A percentile compares a stretch with the other conserved stretches of the same genome.
These are phyloP conservation scores for Apogon hyalosoma DNA, from an alignment of 2,797 vertebrate species.

Conservation along the genomic window DNA sequence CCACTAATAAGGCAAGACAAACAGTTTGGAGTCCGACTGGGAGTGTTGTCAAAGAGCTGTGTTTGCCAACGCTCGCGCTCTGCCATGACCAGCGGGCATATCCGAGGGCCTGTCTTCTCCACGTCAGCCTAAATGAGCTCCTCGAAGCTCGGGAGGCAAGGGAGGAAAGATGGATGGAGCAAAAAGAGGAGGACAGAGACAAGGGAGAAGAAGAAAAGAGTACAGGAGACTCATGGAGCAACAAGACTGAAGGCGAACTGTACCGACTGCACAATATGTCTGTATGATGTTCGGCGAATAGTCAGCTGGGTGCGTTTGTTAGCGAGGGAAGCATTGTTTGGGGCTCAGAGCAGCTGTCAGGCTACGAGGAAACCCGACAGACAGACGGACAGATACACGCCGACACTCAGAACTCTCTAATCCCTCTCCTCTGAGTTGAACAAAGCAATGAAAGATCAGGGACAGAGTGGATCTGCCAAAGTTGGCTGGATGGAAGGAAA, in stretches of 20 bases:
- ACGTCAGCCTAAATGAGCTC: conserved; percentile 72
- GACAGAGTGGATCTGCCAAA: conserved; percentile 47
- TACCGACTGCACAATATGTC: conserved; percentile 62
- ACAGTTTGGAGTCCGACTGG: conserved; percentile 51
- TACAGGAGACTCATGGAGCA: conserved; percentile 31
- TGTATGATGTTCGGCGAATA: conserved; percentile 57
- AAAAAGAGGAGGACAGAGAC: conserved; percentile 31
- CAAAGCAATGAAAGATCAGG: conserved; percentile 52
- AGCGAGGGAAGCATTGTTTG: conserved; percentile 50
- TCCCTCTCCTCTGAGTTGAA: conserved; percentile 58
- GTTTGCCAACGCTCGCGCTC: conserved; percentile 47
- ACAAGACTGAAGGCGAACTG: conserved; percentile 40
- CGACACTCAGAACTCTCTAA: conserved; percentile 55
- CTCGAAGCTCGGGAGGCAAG: conserved; percentile 44
- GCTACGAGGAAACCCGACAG: conserved; percentile 42
- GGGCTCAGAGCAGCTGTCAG: conserved; percentile 76
- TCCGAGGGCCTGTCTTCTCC: conserved; percentile 62
- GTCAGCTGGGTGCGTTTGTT: conserved; percentile 70
- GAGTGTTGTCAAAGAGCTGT: conserved; percentile 62
- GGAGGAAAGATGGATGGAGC: conserved; percentile 20
- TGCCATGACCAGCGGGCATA: conserved; percentile 62
- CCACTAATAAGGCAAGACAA: conserved; percentile 61
- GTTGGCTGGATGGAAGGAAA: conserved; percentile 36
- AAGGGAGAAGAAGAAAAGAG: conserved; percentile 27
- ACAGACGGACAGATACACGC: conserved; percentile 59